Base-by-base conservation (phyloP, 1,140 invertebrate genomes). In the Daktulosphaira vitifoliae region DNA sequence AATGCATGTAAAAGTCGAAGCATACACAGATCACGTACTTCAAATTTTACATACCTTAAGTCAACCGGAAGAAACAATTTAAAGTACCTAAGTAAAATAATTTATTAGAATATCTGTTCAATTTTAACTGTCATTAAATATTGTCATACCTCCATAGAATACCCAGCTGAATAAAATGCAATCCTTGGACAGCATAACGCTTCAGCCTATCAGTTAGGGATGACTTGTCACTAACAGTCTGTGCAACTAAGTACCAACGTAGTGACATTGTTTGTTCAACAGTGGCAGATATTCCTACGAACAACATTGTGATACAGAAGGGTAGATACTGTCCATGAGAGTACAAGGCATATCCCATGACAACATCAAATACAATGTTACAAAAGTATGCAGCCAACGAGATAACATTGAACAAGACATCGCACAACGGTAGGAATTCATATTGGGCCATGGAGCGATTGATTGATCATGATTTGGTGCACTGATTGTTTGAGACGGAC, bases 311-410 rank as follows among this genome's bases (percentile, higher is more conserved):
- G 3, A 87, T 77, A 1, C 80, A 76, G 74, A 86, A 80, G 74
- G 82, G 78, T 66, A 78, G 70, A 70, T 76, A 76, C 72, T 82
- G 75, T 44, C 81, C 78, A 44, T 81, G 78, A 70, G 86, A 80
- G 67, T 86, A 85, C 5, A 92, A 76, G 7, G 88, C 88, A 75
- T 91, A 91, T 15, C 85, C 82, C 78, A 89, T 87, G 39, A 90
- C 82, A 33, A 91, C 79, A 74, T 92, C 89, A 72, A 93, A 93
- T 3, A 92, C 88, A 46, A 92, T 82, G 79, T 92, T 89, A 78
- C 89, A 92, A 76, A 93, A 93, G 74, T 92, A 92, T 2, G 86
- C 88, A n/a, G 87, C 87, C 51, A 93, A 77, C 11, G 89, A 92
- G 67, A 92, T 90, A 73, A 93, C 87, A 75, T 92, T 92, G 78